Evolutionary conservation across 2,113 vertebrate species (phyloP), one percentile per base, ranked within the genome.

Genomic region (Pelvicachromis taeniatus): DNA sequence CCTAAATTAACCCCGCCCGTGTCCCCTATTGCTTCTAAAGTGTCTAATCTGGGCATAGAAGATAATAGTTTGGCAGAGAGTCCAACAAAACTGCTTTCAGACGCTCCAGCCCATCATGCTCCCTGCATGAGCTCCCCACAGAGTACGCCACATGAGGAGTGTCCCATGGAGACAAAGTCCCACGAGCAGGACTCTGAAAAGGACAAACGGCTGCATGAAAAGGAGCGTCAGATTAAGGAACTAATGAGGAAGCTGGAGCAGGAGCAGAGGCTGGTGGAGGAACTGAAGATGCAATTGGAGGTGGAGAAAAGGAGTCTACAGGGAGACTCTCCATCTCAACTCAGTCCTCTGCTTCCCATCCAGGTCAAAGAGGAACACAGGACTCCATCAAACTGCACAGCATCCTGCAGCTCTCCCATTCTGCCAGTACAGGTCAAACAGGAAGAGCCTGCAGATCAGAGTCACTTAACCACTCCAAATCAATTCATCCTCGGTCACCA

Each of bases 161-260:
- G 94, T 23, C 52, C 86, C 78, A 33, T 95, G 52, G 97, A 97
- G 29, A 86, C 95, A 6, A 95, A 96, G 19, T 93, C 95, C 2
- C 95, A 94, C 0, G 96, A 97, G 87, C 98, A 97, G 90, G 98
- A 99, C 4, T 96, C 97, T 1, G 97, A 98, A 86, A 99, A 97
- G 90, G 98, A 99, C 90, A 96, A 97, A 80, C 97, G 97, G 83
- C 97, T 99, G 21, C 97, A 98, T 14, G 98, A 99, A 92, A 99
- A 99, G 85, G 97, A 99, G 92, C 97, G 97, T 61, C 98, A 99
- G 94, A 99, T 99, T 6, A 95, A 98, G 90, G 98, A 99, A 93
- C 96, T 99, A 31, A 99, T 97, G 91, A 95, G 97, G 73, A 98
- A 98, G 94, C 96, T 99, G 93, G 97, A 99, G 94, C 97, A 97